phyloP scores from a whole-genome alignment of 1,140 invertebrate species.

The Aleiodes sp. region DNA sequence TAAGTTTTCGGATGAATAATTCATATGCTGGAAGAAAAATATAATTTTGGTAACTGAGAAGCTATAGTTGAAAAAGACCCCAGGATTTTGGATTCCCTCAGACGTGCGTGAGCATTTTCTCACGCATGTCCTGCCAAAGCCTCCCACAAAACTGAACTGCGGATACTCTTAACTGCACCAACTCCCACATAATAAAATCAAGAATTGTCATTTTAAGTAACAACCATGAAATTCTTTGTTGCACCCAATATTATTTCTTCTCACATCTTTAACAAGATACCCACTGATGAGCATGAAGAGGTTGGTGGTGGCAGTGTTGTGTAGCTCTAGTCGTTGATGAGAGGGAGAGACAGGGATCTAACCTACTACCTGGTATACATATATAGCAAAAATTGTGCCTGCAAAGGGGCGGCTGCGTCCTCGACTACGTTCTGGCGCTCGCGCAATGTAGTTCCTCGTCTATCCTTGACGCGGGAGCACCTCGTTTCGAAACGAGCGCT shows the following conservation, averaged over 20 bases:
- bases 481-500: conserved; percentile 51
- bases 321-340: conserved; percentile 31
- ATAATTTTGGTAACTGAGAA: no score
- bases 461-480: conserved; percentile 57
- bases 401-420: conserved; percentile 54
- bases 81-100: no score
- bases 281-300: neutral
- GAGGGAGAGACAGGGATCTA: conserved; percentile 33
- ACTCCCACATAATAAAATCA: no score
- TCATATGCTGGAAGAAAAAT: no score
- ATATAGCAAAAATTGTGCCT: conserved; percentile 9
- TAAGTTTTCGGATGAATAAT: no score
- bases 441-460: conserved; percentile 61
- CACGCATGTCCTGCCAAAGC: no score
- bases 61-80: no score
- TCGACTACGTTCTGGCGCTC: conserved; percentile 51
- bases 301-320: conserved; percentile 30
- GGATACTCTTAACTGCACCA: no score
- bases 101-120: no score
- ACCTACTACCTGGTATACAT: no score
- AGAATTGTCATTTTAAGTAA: no score
- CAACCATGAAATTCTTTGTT: neutral
- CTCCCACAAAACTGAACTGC: no score
- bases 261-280: conserved; percentile 34
- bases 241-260: conserved; percentile 1